These are phyloP conservation scores for Orchestes rusci DNA, from an alignment of 2,888 invertebrate genomes.

Conservation along the genomic window DNA sequence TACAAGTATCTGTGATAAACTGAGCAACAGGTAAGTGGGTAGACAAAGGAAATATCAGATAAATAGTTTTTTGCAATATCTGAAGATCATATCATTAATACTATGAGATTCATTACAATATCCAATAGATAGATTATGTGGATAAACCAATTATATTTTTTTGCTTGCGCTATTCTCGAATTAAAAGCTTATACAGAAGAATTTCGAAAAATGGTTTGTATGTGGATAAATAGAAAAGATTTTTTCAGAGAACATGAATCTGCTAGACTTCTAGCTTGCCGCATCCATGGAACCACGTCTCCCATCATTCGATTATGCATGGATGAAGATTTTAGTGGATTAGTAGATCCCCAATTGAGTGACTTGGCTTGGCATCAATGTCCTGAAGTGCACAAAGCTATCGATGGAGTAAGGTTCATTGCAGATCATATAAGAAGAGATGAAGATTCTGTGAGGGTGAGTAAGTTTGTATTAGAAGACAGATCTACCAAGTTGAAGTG, in stretches of 20 bases:
- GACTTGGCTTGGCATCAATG: slow-evolving; percentile 80
- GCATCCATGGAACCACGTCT: slow-evolving; percentile 55
- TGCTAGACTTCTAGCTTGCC: slow-evolving; percentile 50
- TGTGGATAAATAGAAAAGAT: no score
- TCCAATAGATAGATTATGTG: no score
- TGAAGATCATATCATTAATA: no score
- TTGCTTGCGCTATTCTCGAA: neutral
- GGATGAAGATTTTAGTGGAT: slow-evolving; percentile 39
- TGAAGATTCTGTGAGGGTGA: slow-evolving; percentile 84
- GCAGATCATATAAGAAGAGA: slow-evolving; percentile 83
- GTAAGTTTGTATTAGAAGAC: slow-evolving; percentile 32
- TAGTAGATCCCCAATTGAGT: slow-evolving; percentile 41
- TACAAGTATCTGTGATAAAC: slow-evolving; percentile 50
- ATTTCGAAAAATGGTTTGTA: no score
- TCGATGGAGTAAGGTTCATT: slow-evolving; percentile 86
- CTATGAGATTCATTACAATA: no score
- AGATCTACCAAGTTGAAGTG: no score
- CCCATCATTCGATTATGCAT: slow-evolving; percentile 47
- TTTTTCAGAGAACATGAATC: slow-evolving; percentile 50
- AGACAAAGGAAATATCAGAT: no score
- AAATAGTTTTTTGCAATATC: no score
- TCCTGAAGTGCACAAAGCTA: slow-evolving; percentile 87
- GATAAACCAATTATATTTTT: neutral
- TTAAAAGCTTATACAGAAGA: no score
- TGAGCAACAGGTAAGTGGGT: slow-evolving; percentile 48